These are phyloP conservation scores for Macrocentrus cingulum DNA, from an alignment of 1,140 invertebrate genomes.

Conservation along the genomic window DNA sequence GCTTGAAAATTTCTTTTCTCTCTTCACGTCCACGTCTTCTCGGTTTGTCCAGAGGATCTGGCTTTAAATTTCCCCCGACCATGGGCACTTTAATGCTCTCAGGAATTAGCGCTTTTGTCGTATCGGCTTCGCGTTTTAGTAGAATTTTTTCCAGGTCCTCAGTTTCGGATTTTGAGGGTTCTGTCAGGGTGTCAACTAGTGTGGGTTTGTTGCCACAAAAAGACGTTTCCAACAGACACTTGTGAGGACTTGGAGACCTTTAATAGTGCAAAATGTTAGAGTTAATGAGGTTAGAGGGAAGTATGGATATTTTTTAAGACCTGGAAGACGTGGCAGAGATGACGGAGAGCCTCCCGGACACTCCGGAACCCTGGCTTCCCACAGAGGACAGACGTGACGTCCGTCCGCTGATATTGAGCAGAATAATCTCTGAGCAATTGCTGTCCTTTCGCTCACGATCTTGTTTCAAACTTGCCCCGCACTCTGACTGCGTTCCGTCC, in stretches of 20 bases:
- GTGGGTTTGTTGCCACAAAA: slow-evolving; percentile 80
- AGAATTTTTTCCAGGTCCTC: slow-evolving; percentile 68
- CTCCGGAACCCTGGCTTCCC: slow-evolving; percentile 69
- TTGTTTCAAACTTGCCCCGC: slow-evolving; percentile 49
- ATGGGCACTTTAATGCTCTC: slow-evolving; percentile 53
- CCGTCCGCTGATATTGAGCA: slow-evolving; percentile 79
- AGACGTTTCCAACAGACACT: slow-evolving; percentile 84
- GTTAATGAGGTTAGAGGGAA: neutral
- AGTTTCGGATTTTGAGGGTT: slow-evolving; percentile 57
- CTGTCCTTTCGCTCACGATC: slow-evolving; percentile 76
- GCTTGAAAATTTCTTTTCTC: slow-evolving; percentile 55
- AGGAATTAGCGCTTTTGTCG: slow-evolving; percentile 55
- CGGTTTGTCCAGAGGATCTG: slow-evolving; percentile 52
- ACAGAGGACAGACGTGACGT: slow-evolving; percentile 76
- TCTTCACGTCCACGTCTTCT: slow-evolving; percentile 52
- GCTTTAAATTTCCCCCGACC: slow-evolving; percentile 52
- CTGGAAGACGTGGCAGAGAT: slow-evolving; percentile 54
- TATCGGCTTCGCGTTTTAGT: slow-evolving; percentile 58
- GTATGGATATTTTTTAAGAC: slow-evolving; percentile 32
- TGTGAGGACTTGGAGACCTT: slow-evolving; percentile 83
- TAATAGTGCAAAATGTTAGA: neutral
- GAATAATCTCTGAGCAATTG: slow-evolving; percentile 73
- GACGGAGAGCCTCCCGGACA: slow-evolving; percentile 62
- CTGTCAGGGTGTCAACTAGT: slow-evolving; percentile 47
- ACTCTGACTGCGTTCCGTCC: slow-evolving; percentile 60